Conservation (phyloP, 2,797 vertebrate species). For the Oryzias sinensis region DNA sequence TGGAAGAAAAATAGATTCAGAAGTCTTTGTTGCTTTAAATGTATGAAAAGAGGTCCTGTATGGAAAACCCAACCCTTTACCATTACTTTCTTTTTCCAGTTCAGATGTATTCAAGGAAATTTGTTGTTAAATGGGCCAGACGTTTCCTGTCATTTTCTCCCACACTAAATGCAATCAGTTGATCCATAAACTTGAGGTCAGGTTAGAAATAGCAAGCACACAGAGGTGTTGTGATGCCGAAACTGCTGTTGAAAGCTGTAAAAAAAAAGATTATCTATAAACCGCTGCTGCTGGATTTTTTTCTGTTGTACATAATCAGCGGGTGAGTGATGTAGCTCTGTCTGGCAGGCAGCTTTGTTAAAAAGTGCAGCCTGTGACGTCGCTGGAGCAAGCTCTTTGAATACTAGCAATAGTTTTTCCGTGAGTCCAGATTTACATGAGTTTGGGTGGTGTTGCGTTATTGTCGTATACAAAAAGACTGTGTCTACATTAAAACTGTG, state of each 20-base stretch:
- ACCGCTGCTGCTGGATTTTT: slow-evolving; percentile 23
- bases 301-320: slow-evolving; percentile 49
- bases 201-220: slow-evolving; percentile 43
- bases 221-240: slow-evolving; percentile 24
- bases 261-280: slow-evolving; percentile 8
- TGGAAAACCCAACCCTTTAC: slow-evolving; percentile 30
- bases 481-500: too few relatives aligned
- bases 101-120: slow-evolving; percentile 61
- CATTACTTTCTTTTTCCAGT: slow-evolving; percentile 19
- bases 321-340: slow-evolving; percentile 41
- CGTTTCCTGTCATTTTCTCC: slow-evolving; percentile 74
- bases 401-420: slow-evolving; percentile 37
- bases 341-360: slow-evolving; percentile 49
- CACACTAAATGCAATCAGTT: slow-evolving; percentile 58
- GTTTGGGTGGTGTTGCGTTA: too few relatives aligned
- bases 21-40: slow-evolving; percentile 41
- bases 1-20: slow-evolving; percentile 8
- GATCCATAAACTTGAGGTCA: slow-evolving; percentile 48
- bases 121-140: slow-evolving; percentile 71
- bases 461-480: too few relatives aligned
- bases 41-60: slow-evolving; percentile 29
- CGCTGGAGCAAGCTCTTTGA: slow-evolving; percentile 37
- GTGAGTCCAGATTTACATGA: slow-evolving; percentile 17
- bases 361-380: slow-evolving; percentile 50
- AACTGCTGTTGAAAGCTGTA: slow-evolving; percentile 13